phyloP scores from a whole-genome alignment of 35 echinoderm and acorn worm genomes.

The Acanthaster planci region DNA sequence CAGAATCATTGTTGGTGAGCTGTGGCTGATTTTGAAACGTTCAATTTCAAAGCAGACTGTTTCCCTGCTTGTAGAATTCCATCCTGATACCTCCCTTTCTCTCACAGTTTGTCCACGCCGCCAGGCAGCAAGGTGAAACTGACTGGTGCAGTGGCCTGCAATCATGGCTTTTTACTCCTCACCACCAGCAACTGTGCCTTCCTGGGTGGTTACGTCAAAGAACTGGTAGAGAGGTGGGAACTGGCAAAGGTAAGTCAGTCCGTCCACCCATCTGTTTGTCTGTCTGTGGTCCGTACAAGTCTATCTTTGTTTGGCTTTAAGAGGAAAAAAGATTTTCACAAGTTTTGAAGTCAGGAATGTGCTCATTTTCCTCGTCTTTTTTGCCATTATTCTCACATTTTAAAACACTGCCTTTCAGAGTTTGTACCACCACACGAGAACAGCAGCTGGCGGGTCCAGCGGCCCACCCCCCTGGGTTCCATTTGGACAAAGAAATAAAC shows the following conservation, averaged over 20 bases:
- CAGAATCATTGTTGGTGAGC: too few relatives aligned
- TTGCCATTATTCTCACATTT: too few relatives aligned
- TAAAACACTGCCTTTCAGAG: constrained; percentile 9
- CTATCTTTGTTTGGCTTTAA: too few relatives aligned
- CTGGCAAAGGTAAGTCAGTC: constrained; percentile 65
- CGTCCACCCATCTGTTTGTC: too few relatives aligned
- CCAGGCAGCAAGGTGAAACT: constrained; percentile 86
- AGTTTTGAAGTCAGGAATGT: too few relatives aligned
- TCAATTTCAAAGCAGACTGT: too few relatives aligned
- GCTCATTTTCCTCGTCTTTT: too few relatives aligned
- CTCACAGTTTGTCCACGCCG: constrained; percentile 64
- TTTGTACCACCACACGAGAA: constrained; percentile 78
- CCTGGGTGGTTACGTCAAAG: constrained; percentile 79
- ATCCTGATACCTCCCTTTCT: neutral
- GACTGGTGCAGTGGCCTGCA: constrained; percentile 51
- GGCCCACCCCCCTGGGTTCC: constrained; percentile 93
- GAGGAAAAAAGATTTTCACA: too few relatives aligned
- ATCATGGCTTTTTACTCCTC: constrained; percentile 71
- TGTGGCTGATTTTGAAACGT: too few relatives aligned
- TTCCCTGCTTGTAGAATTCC: too few relatives aligned
- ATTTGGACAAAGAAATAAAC: constrained; percentile 78
- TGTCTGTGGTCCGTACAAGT: too few relatives aligned
- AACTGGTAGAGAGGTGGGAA: constrained; percentile 85
- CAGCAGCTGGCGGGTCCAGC: constrained; percentile 60
- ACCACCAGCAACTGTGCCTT: constrained; percentile 60